Evolutionary conservation across 2,888 invertebrate genomes (phyloP).

Genomic region (Teleiodes luculella): DNA sequence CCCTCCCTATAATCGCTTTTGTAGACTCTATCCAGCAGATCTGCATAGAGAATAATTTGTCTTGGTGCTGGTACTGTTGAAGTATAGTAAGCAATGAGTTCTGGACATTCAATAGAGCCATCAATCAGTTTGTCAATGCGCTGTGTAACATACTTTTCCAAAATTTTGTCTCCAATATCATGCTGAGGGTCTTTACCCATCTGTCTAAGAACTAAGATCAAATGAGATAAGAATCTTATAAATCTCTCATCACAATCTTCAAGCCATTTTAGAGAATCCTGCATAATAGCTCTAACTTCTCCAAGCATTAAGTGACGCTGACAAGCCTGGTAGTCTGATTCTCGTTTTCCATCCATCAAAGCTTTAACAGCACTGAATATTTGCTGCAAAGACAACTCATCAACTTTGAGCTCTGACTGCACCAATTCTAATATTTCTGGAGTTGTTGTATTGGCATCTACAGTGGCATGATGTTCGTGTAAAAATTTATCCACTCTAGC

Average conservation of each 20-base stretch:
- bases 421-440: constrained; percentile 61
- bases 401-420: constrained; percentile 55
- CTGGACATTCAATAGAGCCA: constrained; percentile 82
- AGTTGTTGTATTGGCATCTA: constrained; percentile 63
- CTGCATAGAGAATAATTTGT: constrained; percentile 81
- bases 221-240: constrained; percentile 89
- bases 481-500: constrained; percentile 85
- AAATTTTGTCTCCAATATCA: constrained; percentile 85
- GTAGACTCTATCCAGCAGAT: constrained; percentile 82
- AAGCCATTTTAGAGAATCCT: constrained; percentile 83
- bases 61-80: constrained; percentile 82
- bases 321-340: constrained; percentile 84
- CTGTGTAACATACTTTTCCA: constrained; percentile 85
- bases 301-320: constrained; percentile 93
- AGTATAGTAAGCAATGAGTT: constrained; percentile 91
- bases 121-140: constrained; percentile 79
- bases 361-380: constrained; percentile 67
- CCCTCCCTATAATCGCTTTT: constrained; percentile 81
- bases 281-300: constrained; percentile 85
- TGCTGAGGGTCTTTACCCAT: constrained; percentile 85
- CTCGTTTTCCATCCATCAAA: constrained; percentile 76
- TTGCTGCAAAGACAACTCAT: constrained; percentile 63
- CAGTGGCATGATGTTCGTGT: constrained; percentile 67
- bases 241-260: constrained; percentile 77
- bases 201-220: constrained; percentile 88